Evolutionary conservation across 2,113 vertebrate species (phyloP).

Genomic region (Paramormyrops kingsleyae): DNA sequence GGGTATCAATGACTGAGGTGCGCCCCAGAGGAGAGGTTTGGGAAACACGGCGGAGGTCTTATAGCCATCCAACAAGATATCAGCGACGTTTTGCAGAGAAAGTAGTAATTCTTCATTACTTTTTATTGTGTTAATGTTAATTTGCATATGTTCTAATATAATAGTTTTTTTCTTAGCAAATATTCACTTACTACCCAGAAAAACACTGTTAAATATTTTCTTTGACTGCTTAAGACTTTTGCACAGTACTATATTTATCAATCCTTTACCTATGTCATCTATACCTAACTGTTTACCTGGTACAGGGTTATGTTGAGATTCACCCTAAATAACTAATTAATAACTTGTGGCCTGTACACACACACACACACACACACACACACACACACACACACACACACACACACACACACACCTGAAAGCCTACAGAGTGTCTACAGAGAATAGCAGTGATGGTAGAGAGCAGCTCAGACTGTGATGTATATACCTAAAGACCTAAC

Average conservation of each 20-base stretch:
- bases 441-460: conserved; percentile 10
- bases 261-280: neutral
- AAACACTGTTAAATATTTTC: neutral
- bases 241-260: neutral
- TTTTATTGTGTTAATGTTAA: too few species aligned
- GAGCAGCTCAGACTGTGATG: neutral
- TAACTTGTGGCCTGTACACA: neutral
- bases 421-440: neutral
- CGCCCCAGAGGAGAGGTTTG: neutral
- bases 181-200: neutral
- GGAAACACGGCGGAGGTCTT: neutral
- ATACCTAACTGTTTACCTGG: neutral
- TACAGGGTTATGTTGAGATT: neutral
- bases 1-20: neutral
- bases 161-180: neutral
- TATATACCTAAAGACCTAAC: neutral
- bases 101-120: too few species aligned
- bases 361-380: neutral
- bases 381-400: conserved; percentile 3
- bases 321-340: neutral
- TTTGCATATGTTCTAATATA: too few species aligned
- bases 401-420: neutral
- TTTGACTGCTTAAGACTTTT: too few species aligned
- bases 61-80: neutral
- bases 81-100: neutral